Base-by-base conservation (phyloP, 2,888 invertebrate genomes). In the Sturmia bella region DNA sequence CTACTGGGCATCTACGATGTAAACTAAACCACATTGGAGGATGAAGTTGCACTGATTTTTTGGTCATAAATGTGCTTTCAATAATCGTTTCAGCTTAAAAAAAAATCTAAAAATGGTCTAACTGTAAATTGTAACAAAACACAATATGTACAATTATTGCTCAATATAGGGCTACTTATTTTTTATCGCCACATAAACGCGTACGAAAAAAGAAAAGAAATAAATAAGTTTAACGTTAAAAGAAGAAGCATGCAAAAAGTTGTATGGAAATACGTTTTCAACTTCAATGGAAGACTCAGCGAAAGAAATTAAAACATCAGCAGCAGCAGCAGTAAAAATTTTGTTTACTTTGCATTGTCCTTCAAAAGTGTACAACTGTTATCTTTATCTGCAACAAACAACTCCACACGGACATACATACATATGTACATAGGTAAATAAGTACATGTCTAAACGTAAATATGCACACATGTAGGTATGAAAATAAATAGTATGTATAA, bases 271-370 rank as follows among this genome's bases (percentile, higher is more conserved):
- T 77, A 3, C 32, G 17, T 56, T 77, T 70, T 39, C 45, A 63
- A 64, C n/a, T 41, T 39, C 19, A 59, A 39, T 70, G 27, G 17
- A 24, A 61, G 19, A 64, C 61, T 56, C 39, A 63, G 52, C 61
- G 24, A 32, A 68, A 56, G 32, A 45, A 54, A 21, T 63, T 61
- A 15, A 68, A 54, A 11, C 43, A 43, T 45, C 52, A 73, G 76
- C 39, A 59, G 24, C 41, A 54, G 12, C 12, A 11, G n/a, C n/a
- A n/a, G n/a, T n/a, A 37, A 61, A 68, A 7, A 9, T 57, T 32
- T 57, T 78, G 70, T 66, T 78, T 64, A 66, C 57, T 43, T 52
- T 72, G 19, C 59, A 78, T 52, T 52, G 72, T 64, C 72, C 78
- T 78, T 78, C 43, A 72, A 24, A 72, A 57, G 15, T 56, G 39